phyloP scores from a whole-genome alignment of 2,888 invertebrate species.

The Lasioglossum vierecki region DNA sequence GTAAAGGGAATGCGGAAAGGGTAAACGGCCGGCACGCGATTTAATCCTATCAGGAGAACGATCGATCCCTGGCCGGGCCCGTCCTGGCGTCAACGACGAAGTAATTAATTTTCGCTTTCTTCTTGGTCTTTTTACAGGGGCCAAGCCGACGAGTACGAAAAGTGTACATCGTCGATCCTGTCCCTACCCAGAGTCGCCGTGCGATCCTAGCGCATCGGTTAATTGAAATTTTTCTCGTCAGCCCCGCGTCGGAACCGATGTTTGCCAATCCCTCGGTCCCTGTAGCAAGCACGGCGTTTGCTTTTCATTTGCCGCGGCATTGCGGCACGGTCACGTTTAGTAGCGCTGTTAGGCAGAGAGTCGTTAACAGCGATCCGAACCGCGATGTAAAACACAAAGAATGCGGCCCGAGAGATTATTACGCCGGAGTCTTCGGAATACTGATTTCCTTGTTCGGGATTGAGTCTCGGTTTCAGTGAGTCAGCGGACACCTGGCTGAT shows the following conservation, averaged over 20 bases:
- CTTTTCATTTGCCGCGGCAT: constrained; percentile 77
- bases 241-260: constrained; percentile 66
- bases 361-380: constrained; percentile 48
- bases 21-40: constrained; percentile 47
- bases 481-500: neutral
- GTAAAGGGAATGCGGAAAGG: constrained; percentile 27
- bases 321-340: constrained; percentile 63
- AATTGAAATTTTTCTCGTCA: constrained; percentile 74
- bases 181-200: neutral
- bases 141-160: constrained; percentile 50
- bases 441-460: neutral
- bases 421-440: neutral
- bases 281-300: constrained; percentile 71
- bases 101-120: constrained; percentile 68
- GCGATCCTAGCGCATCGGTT: constrained; percentile 66
- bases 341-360: constrained; percentile 52
- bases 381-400: constrained; percentile 12
- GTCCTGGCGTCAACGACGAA: constrained; percentile 64
- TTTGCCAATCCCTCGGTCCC: constrained; percentile 70
- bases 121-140: constrained; percentile 38
- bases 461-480: neutral
- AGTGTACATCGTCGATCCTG: constrained; percentile 53
- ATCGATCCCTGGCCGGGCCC: constrained; percentile 59
- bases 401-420: neutral
- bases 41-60: constrained; percentile 67